Percentiles rank a stretch among this genome's conserved stretches.
phyloP scores from a whole-genome alignment of 2,113 vertebrate species.

The Nothocercus julius region DNA sequence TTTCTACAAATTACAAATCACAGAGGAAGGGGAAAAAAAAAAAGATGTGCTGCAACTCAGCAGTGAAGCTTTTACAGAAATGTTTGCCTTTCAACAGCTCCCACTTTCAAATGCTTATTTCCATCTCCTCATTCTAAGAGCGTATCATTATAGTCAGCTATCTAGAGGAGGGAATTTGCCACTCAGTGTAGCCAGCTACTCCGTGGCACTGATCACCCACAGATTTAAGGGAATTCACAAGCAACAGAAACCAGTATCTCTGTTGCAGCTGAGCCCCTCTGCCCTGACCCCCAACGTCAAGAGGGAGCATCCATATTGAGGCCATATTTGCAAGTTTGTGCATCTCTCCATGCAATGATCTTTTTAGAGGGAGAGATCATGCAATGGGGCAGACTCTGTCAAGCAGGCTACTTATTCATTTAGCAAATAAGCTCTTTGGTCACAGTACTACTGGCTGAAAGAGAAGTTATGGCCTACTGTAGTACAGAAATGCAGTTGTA shows the following conservation, averaged over 20 bases:
- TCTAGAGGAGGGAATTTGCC: background rate
- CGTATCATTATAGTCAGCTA: background rate
- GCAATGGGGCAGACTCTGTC: background rate
- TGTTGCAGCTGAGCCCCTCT: background rate
- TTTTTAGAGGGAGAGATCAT: background rate
- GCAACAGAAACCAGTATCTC: background rate
- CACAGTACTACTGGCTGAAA: too few relatives aligned
- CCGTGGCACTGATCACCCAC: background rate
- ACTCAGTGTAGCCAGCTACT: rapidly evolving
- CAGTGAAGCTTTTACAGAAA: background rate
- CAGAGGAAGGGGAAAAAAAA: background rate
- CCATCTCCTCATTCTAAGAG: background rate
- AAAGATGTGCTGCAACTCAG: rapidly evolving
- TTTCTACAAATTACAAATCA: background rate
- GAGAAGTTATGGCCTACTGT: background rate
- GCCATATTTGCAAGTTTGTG: background rate
- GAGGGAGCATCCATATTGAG: rapidly evolving
- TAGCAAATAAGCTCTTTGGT: background rate
- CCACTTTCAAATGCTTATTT: background rate
- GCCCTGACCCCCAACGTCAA: too few relatives aligned
- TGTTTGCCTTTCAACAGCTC: background rate
- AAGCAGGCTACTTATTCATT: background rate
- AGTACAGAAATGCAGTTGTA: background rate
- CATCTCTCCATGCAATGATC: too few relatives aligned
- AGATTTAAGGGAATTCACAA: rapidly evolving